Evolutionary conservation across 2,113 vertebrate genomes (phyloP).

Genomic region (Brachyhypopomus gauderio): DNA sequence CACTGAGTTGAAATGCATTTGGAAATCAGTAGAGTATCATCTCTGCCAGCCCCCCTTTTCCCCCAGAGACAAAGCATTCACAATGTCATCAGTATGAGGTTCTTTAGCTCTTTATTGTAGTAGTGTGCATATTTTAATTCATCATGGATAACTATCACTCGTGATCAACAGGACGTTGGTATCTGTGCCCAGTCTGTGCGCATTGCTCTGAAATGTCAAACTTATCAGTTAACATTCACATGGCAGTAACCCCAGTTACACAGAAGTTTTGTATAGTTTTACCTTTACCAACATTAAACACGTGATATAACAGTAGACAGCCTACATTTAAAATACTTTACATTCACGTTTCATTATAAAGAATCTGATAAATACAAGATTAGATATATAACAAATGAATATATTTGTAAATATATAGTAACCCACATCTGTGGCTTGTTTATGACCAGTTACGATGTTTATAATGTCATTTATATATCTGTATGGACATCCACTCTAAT

Average conservation of each 20-base stretch:
- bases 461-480: conserved; percentile 58
- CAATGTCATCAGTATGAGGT: conserved; percentile 60
- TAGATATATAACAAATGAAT: conserved; percentile 81
- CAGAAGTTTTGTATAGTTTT: conserved; percentile 64
- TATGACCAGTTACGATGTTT: conserved; percentile 62
- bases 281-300: conserved; percentile 75
- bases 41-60: not conserved
- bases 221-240: conserved; percentile 58
- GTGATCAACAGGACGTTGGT: conserved; percentile 73
- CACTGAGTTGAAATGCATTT: not conserved
- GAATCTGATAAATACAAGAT: conserved; percentile 81
- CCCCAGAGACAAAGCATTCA: not conserved
- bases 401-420: conserved; percentile 69
- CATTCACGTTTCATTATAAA: conserved; percentile 82
- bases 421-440: conserved; percentile 70
- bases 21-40: not conserved
- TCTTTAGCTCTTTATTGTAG: conserved; percentile 73
- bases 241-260: conserved; percentile 65
- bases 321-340: conserved; percentile 80
- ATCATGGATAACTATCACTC: conserved; percentile 74
- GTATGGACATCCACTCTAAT: conserved; percentile 59
- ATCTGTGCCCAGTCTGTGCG: conserved; percentile 75
- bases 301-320: conserved; percentile 73
- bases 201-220: conserved; percentile 69
- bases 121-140: conserved; percentile 71